Conservation (phyloP, 1,140 invertebrate genomes). For the Homarus americanus region DNA sequence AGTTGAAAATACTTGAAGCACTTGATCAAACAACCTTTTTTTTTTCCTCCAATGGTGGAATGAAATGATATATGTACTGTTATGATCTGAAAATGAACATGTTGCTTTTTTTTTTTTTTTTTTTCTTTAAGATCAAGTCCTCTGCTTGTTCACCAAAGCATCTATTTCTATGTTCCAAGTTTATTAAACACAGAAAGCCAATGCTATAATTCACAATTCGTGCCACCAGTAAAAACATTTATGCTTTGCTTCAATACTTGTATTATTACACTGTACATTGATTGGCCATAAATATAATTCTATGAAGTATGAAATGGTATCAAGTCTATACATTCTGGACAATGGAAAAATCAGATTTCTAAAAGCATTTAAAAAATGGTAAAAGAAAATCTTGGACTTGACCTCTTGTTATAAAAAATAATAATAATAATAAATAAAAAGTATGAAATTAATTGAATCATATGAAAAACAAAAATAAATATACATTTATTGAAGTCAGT, state of each 20-base stretch:
- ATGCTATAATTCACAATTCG: slow-evolving; percentile 40
- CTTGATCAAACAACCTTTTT: slow-evolving; percentile 22
- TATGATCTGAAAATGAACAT: not conserved
- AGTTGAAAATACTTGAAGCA: slow-evolving; percentile 31
- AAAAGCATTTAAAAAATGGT: not conserved
- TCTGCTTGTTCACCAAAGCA: slow-evolving; percentile 33
- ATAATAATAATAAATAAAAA: no score
- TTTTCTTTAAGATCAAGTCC: slow-evolving; percentile 19
- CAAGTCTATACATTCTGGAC: slow-evolving; percentile 28
- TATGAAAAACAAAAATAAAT: slow-evolving; percentile 3
- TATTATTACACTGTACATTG: slow-evolving; percentile 30
- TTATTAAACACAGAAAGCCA: slow-evolving; percentile 56
- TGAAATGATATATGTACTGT: slow-evolving; percentile 6
- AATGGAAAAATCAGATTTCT: slow-evolving; percentile 1
- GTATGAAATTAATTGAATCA: not conserved
- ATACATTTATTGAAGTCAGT: no score
- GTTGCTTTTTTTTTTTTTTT: not conserved
- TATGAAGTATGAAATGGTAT: slow-evolving; percentile 38
- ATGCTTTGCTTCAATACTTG: slow-evolving; percentile 32
- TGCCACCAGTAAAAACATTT: slow-evolving; percentile 49
- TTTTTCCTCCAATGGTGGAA: slow-evolving; percentile 9
- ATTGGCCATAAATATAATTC: slow-evolving; percentile 32
- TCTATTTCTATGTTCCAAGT: slow-evolving; percentile 47
- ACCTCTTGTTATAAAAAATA: not conserved
- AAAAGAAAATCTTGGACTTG: not conserved